Conservation (phyloP, 2,888 invertebrate species). For the Neelides folsomi region DNA sequence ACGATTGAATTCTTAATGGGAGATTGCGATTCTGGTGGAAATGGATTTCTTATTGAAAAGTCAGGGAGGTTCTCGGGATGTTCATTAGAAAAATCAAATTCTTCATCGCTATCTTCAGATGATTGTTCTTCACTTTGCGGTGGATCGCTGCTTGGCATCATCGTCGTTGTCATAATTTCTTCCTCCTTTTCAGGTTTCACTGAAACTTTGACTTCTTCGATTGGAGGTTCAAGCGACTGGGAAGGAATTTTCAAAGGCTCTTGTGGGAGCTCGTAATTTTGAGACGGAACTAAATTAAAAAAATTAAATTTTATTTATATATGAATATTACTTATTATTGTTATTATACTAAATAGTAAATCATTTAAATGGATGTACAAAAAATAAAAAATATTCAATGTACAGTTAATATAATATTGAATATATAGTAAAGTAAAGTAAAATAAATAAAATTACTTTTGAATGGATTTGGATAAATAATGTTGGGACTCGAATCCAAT, state of each 20-base stretch:
- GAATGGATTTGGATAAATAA: no score
- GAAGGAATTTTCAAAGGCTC: conserved; percentile 6
- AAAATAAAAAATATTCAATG: no score
- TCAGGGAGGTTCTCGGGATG: no score
- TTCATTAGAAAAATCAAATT: background rate
- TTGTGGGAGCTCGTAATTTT: conserved; percentile 8
- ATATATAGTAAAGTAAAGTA: no score
- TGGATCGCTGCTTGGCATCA: background rate
- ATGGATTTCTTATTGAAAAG: background rate
- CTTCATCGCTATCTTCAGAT: background rate
- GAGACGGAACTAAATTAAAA: conserved; percentile 8
- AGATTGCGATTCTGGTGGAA: conserved; percentile 2
- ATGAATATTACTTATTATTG: no score
- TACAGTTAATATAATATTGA: no score
- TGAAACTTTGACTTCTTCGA: background rate
- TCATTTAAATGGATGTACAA: no score
- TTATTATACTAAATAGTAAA: no score
- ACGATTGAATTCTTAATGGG: background rate
- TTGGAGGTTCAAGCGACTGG: background rate
- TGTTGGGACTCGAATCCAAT: no score
- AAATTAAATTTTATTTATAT: no score
- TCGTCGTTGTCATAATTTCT: background rate
- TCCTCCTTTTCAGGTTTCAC: no score
- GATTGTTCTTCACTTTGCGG: background rate
- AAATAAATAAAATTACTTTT: no score